Evolutionary conservation across 2,888 invertebrate genomes (phyloP), one percentile per base, ranked within the genome.

Genomic region (Labia minor): DNA sequence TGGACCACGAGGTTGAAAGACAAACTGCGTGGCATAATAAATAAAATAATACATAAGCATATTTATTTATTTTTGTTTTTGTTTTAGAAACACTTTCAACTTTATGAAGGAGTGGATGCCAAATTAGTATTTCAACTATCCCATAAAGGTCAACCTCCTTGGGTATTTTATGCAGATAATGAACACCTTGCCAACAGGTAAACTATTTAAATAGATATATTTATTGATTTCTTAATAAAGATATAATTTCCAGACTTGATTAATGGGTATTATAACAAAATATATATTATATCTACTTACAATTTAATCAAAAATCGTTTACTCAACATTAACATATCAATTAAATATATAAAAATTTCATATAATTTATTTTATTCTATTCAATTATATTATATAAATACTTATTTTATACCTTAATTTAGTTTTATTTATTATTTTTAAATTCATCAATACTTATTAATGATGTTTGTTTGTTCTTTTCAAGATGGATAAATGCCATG

Each of bases 51-150:
- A n/a, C n/a, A n/a, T n/a, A n/a, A n/a, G n/a, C n/a, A n/a, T n/a
- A n/a, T n/a, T n/a, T n/a, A n/a, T n/a, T n/a, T n/a, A n/a, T n/a
- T n/a, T n/a, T n/a, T n/a, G n/a, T n/a, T n/a, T n/a, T n/a, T n/a
- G n/a, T n/a, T n/a, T 16, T 63, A 68, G 67, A 68, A 64, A 26
- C 70, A 69, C 61, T 69, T 69, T 49, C 65, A 69, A 26, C 65
- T 67, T 26, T 71, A 68, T 61, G 69, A 81, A 70, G 78, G 77
- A 33, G 74, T 77, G 21, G 79, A 80, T 66, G 74, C 77, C 1
- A 75, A 75, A 66, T 73, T 79, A 64, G 73, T 80, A 70, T 81
- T 82, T 72, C 77, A 79, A 71, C 73, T 82, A 21, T 76, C 75
- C 1, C 82, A 82, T 72, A 70, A 69, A 33, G 79, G 79, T 68